Conservation (phyloP, 2,113 vertebrate genomes). For the Macquaria ambigua region DNA sequence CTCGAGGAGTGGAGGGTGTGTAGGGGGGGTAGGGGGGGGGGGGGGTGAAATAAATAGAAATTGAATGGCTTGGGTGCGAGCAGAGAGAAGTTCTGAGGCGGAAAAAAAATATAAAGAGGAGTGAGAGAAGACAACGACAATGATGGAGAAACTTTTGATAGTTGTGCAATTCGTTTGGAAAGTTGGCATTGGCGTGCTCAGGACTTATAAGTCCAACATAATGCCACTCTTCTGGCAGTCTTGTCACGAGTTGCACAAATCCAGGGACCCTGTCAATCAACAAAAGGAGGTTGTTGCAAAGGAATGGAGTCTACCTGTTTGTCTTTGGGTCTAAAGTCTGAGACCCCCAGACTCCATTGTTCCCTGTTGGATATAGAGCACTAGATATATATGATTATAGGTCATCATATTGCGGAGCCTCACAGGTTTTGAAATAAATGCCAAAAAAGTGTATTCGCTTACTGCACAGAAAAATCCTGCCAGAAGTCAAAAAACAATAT, state of each 20-base stretch:
- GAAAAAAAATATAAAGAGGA: conserved; percentile 83
- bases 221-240: conserved; percentile 80
- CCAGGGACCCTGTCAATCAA: conserved; percentile 78
- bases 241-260: conserved; percentile 77
- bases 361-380: conserved; percentile 34
- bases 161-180: conserved; percentile 83
- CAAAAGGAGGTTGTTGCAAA: conserved; percentile 69
- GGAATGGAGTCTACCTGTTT: conserved; percentile 75
- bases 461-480: conserved; percentile 10
- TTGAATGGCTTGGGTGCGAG: conserved; percentile 84
- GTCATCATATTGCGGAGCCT: conserved; percentile 44
- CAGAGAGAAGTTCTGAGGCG: conserved; percentile 84
- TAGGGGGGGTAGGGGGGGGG: neutral
- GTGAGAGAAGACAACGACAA: conserved; percentile 78
- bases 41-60: conserved; percentile 84
- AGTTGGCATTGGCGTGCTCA: conserved; percentile 78
- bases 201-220: conserved; percentile 77
- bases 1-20: conserved; percentile 5
- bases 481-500: neutral
- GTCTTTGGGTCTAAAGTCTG: conserved; percentile 59
- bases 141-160: conserved; percentile 88
- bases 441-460: conserved; percentile 22
- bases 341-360: conserved; percentile 43
- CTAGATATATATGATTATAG: conserved; percentile 41
- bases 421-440: conserved; percentile 37